Base-by-base conservation (phyloP, 2,888 invertebrate species). In the Priocnemis perturbator region DNA sequence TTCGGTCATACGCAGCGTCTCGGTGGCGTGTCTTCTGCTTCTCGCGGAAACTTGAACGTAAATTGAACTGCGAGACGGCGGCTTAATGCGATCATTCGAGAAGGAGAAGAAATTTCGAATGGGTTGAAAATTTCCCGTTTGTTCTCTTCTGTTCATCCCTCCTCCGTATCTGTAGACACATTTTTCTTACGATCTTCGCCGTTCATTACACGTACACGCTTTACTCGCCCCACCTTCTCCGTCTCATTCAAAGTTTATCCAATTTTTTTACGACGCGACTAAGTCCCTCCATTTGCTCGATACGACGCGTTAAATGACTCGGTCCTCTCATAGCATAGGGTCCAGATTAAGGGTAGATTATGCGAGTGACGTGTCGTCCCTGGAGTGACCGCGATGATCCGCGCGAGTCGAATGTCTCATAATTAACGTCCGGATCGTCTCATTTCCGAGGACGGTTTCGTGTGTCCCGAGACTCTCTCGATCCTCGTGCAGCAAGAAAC, bases 1-100 rank as follows among this genome's bases (percentile, higher is more conserved):
- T 72, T 76, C 44, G 71, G 53, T 64, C 59, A 67, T 64, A 78
- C 69, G 59, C 56, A 60, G 59, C 61, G 57, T 65, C 66, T n/a
- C 47, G 15, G 50, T 23, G 45, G 61, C 50, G 17, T 9, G 17
- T 50, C 68, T 37, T 26, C 60, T 56, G 59, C 52, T 26, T 56
- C 17, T 23, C 45, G 58, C 17, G 50, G 15, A 63, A 73, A 69
- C 48, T 66, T 69, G 15, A 37, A 62, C 69, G 57, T 71, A 70
- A 66, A 74, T 72, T 68, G 66, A 30, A 53, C 55, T 55, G 44
- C 21, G 30, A 30, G 11, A 17, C 19, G 47, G 53, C 58, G 59
- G 48, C 50, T 69, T 58, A 67, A 58, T 55, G 20, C 7, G 58
- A 58, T 69, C 52, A 77, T 63, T 64, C 63, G 68, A 45, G 61